Evolutionary conservation across 2,113 vertebrate genomes (phyloP).

Genomic region (Illadopsis cleaveri): DNA sequence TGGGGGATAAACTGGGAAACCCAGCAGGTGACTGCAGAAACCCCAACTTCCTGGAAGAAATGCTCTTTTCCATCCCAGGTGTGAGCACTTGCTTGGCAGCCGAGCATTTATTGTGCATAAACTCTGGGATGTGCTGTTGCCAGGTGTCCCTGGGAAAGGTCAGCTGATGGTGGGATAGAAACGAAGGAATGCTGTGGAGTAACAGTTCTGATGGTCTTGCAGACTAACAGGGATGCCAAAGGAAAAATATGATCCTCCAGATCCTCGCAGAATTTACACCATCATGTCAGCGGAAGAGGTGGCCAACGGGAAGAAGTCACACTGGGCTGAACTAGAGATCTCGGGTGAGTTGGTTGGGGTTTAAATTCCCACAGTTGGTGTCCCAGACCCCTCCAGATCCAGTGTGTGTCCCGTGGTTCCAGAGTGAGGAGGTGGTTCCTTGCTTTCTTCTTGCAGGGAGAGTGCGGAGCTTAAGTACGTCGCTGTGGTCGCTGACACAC

Average conservation of each 20-base stretch:
- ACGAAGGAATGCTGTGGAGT: not conserved
- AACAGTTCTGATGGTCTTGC: constrained; percentile 9
- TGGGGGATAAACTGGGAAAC: not conserved
- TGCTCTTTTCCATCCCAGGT: not conserved
- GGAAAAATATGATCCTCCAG: constrained; percentile 99
- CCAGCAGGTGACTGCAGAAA: not conserved
- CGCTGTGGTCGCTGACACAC: constrained; percentile 95
- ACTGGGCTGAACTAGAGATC: constrained; percentile 98
- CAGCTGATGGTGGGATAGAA: not conserved
- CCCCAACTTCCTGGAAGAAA: not conserved
- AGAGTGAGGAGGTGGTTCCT: not conserved
- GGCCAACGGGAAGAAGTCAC: constrained; percentile 95
- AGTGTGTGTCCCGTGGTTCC: not conserved
- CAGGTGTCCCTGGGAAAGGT: not conserved
- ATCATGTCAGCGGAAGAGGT: constrained; percentile 99
- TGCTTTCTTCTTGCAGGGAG: constrained; percentile 79
- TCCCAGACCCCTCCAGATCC: not conserved
- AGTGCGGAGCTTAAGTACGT: constrained; percentile 92
- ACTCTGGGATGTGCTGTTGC: not conserved
- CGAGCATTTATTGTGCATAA: rapidly evolving
- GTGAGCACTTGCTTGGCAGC: not conserved
- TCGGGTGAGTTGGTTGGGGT: constrained; percentile 81
- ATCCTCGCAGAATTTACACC: constrained; percentile 97
- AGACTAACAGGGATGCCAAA: constrained; percentile 99
- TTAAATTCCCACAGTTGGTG: rapidly evolving